Evolutionary conservation across 2,797 vertebrate species (phyloP).

Genomic region (Amphiprion clarkii): DNA sequence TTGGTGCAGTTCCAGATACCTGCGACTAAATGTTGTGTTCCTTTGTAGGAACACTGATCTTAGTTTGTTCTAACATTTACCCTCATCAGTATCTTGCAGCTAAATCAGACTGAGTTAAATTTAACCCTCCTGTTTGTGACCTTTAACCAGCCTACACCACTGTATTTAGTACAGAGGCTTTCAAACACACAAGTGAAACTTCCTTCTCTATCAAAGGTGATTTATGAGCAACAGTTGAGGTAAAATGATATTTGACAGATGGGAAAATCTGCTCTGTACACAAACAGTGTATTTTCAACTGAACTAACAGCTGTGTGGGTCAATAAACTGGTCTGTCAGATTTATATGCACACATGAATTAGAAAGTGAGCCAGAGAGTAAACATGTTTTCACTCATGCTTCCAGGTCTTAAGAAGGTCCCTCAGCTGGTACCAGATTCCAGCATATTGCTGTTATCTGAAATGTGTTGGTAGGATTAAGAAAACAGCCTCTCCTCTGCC

Average conservation of each 20-base stretch:
- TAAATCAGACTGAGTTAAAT: background rate
- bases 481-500: background rate
- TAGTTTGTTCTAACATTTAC: too few species aligned
- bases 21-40: too few species aligned
- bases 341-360: background rate
- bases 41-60: too few species aligned
- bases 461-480: conserved; percentile 48
- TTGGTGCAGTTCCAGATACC: too few species aligned
- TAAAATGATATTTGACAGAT: background rate
- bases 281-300: background rate
- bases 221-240: background rate
- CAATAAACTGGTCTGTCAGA: background rate
- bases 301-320: background rate
- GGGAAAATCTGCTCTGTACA: background rate
- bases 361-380: background rate
- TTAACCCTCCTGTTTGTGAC: conserved; percentile 25
- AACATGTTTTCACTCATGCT: conserved; percentile 1
- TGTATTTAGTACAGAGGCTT: conserved; percentile 7
- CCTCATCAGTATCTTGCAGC: background rate
- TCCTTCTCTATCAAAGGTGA: background rate
- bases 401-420: conserved; percentile 12
- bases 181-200: background rate
- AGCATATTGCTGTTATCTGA: conserved; percentile 35
- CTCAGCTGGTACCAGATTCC: conserved; percentile 11
- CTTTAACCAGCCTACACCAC: conserved; percentile 20